These are phyloP conservation scores for Clepsis dumicolana DNA, from an alignment of 2,888 invertebrate genomes.

Conservation along the genomic window DNA sequence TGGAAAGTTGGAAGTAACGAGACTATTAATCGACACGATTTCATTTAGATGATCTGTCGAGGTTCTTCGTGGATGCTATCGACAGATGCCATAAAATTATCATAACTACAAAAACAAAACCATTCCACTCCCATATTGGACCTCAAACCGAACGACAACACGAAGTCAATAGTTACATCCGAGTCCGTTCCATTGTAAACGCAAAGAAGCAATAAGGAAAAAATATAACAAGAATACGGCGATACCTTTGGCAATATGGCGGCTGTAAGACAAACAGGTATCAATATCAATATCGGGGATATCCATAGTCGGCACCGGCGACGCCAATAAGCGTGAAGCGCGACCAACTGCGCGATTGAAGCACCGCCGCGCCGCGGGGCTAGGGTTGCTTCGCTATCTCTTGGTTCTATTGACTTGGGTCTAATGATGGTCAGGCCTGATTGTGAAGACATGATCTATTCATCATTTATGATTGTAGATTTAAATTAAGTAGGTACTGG, in stretches of 20 bases:
- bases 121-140: slow-evolving; percentile 38
- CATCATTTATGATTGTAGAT: too few species aligned
- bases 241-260: slow-evolving; percentile 64
- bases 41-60: not conserved
- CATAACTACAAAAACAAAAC: slow-evolving; percentile 38
- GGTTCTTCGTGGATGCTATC: not conserved
- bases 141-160: slow-evolving; percentile 59
- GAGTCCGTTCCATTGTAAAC: slow-evolving; percentile 55
- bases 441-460: too few species aligned
- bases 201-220: slow-evolving; percentile 63
- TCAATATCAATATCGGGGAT: slow-evolving; percentile 67
- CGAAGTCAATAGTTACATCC: slow-evolving; percentile 65
- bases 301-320: slow-evolving; percentile 64
- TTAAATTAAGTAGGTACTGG: too few species aligned
- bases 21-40: not conserved
- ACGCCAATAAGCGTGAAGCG: slow-evolving; percentile 67
- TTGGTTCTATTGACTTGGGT: not conserved
- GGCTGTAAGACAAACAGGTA: slow-evolving; percentile 73
- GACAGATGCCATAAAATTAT: not conserved
- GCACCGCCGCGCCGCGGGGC: slow-evolving; percentile 41
- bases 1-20: not conserved
- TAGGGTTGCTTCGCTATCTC: slow-evolving; percentile 17
- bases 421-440: too few species aligned
- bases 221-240: slow-evolving; percentile 60
- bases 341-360: slow-evolving; percentile 58